phyloP scores from a whole-genome alignment of 2,797 vertebrate genomes.

The Gorsachius magnificus region DNA sequence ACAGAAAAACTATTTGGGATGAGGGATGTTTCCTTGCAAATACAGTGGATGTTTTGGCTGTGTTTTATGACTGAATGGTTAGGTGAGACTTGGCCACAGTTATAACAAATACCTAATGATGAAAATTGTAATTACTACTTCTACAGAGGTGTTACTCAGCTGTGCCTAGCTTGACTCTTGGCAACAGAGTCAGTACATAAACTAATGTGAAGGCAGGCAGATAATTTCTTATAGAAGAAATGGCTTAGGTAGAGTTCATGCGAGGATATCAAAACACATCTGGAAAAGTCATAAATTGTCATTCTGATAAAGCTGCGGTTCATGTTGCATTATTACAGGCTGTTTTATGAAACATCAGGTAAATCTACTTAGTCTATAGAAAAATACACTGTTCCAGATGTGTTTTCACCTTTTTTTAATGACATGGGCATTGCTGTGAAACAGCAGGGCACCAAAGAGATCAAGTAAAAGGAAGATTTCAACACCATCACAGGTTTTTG shows the following conservation, averaged over 20 bases:
- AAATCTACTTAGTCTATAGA: background rate
- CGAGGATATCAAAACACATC: background rate
- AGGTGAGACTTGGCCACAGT: background rate
- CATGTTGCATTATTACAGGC: background rate
- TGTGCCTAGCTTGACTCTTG: background rate
- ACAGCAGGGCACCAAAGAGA: background rate
- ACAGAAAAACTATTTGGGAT: background rate
- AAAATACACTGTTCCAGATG: background rate
- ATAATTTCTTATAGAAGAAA: background rate
- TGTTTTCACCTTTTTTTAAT: background rate
- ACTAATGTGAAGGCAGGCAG: background rate
- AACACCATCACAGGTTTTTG: background rate
- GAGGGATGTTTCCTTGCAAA: background rate
- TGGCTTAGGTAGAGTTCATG: background rate
- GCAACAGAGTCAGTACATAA: background rate
- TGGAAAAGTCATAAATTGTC: background rate
- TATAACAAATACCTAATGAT: background rate
- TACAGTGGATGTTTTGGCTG: background rate
- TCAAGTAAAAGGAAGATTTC: background rate
- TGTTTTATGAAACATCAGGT: background rate
- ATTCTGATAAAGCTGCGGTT: background rate
- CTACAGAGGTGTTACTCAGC: background rate
- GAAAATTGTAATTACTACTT: background rate
- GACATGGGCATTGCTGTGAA: rapidly evolving
- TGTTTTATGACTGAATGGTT: background rate